These are phyloP conservation scores for Hyposoter dolosus DNA, from an alignment of 2,888 invertebrate species.

Conservation along the genomic window DNA sequence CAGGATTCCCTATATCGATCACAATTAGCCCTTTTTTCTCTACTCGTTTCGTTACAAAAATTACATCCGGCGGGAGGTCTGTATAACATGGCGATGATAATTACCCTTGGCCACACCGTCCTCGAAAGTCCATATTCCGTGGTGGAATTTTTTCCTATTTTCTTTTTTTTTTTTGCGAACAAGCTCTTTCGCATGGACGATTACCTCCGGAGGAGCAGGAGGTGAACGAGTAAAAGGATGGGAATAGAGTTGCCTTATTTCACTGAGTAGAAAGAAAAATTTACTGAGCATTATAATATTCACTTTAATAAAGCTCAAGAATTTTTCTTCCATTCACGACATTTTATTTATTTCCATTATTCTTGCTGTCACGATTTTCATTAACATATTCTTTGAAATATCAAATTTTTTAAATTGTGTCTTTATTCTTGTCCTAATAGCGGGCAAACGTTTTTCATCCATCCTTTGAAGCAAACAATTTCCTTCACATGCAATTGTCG, in stretches of 20 bases:
- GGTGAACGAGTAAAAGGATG: not conserved
- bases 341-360: slow-evolving; percentile 16
- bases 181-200: slow-evolving; percentile 60
- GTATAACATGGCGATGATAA: slow-evolving; percentile 61
- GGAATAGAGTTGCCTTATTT: slow-evolving; percentile 44
- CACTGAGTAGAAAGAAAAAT: slow-evolving; percentile 48
- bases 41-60: slow-evolving; percentile 45
- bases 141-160: slow-evolving; percentile 39
- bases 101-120: slow-evolving; percentile 51
- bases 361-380: slow-evolving; percentile 1
- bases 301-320: not conserved
- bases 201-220: slow-evolving; percentile 40
- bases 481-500: no score
- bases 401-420: not conserved
- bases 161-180: slow-evolving; percentile 49
- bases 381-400: not conserved
- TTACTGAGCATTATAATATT: slow-evolving; percentile 4
- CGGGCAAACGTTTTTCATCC: not conserved
- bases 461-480: not conserved
- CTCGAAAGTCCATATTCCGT: slow-evolving; percentile 19
- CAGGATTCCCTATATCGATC: slow-evolving; percentile 55
- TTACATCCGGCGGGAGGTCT: slow-evolving; percentile 64
- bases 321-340: slow-evolving; percentile 12
- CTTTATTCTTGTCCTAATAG: no score
- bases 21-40: slow-evolving; percentile 54